Conservation (phyloP, 2,888 invertebrate species). For the Mythimna ferrago region DNA sequence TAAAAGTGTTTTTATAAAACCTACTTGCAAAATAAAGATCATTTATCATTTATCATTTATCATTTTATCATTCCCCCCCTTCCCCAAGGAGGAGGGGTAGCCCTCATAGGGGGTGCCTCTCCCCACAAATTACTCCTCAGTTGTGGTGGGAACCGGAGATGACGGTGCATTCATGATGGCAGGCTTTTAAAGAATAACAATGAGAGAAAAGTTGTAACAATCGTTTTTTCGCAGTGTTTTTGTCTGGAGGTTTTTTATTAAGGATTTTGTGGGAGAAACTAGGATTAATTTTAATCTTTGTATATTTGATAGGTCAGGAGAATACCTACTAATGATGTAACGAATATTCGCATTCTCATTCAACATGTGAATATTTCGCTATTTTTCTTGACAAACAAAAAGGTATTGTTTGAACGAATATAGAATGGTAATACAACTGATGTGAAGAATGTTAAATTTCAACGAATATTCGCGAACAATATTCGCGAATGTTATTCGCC, state of each 20-base stretch:
- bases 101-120: background rate
- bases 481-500: too few relatives aligned
- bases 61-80: constrained; percentile 27
- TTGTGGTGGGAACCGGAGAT: constrained; percentile 46
- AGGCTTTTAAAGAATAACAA: constrained; percentile 57
- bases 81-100: constrained; percentile 16
- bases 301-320: background rate
- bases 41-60: too few relatives aligned
- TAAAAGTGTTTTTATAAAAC: too few relatives aligned
- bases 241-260: constrained; percentile 20
- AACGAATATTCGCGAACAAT: too few relatives aligned
- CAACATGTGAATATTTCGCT: too few relatives aligned
- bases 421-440: too few relatives aligned
- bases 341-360: too few relatives aligned
- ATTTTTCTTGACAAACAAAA: too few relatives aligned
- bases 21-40: too few relatives aligned
- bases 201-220: constrained; percentile 32
- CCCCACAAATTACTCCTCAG: constrained; percentile 44
- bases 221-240: constrained; percentile 29
- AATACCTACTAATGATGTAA: background rate
- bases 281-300: background rate
- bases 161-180: constrained; percentile 60
- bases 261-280: background rate
- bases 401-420: too few relatives aligned
- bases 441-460: too few relatives aligned